Conservation (phyloP, 2,113 vertebrate genomes). For the Sula dactylatra region DNA sequence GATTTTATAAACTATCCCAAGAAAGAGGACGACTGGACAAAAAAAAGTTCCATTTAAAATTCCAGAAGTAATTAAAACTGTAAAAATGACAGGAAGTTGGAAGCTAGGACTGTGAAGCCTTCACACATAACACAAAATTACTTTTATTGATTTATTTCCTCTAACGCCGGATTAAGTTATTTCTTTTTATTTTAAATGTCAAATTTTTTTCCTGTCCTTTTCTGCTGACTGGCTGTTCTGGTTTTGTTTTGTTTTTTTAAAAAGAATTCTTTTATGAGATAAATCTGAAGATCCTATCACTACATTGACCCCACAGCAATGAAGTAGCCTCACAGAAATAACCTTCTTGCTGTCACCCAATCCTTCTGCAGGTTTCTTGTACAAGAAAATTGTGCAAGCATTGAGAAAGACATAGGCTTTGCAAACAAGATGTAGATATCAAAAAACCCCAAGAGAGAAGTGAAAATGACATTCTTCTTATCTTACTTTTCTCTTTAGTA, state of each 20-base stretch:
- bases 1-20: neutral
- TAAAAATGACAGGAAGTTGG: neutral
- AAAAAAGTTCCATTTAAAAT: neutral
- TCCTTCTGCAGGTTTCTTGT: neutral
- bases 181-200: neutral
- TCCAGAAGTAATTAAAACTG: neutral
- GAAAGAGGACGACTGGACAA: neutral
- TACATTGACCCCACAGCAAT: neutral
- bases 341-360: neutral
- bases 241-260: neutral
- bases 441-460: neutral
- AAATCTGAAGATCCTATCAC: neutral
- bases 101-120: neutral
- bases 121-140: conserved; percentile 21
- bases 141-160: conserved; percentile 43
- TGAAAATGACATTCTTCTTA: neutral
- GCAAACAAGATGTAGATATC: neutral
- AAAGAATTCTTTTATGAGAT: neutral
- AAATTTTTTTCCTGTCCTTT: neutral
- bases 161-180: neutral
- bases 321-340: neutral
- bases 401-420: neutral
- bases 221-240: neutral
- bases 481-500: neutral
- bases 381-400: neutral